Evolutionary conservation across 1,140 invertebrate species (phyloP).

Genomic region (Bombus polaris): DNA sequence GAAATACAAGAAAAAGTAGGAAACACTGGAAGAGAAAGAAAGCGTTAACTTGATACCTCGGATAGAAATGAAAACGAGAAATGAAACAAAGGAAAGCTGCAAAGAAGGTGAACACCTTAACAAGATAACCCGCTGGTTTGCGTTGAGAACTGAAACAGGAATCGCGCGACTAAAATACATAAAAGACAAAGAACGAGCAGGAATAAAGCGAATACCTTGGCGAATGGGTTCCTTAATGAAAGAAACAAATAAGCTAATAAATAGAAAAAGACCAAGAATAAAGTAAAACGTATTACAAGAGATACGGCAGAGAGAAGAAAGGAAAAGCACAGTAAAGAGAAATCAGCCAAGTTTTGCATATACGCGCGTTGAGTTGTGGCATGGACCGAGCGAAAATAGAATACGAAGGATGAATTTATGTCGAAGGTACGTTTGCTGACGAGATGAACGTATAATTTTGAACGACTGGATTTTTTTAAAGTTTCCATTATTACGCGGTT

Average conservation of each 20-base stretch:
- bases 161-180: conserved; percentile 18
- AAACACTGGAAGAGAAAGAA: neutral
- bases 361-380: neutral
- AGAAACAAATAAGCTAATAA: conserved; percentile 16
- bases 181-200: neutral
- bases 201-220: neutral
- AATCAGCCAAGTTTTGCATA: neutral
- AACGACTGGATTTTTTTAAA: conserved; percentile 56
- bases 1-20: neutral
- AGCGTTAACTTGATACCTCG: conserved; percentile 6
- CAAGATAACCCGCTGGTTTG: conserved; percentile 5
- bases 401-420: conserved; percentile 44
- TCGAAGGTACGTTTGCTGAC: conserved; percentile 30
- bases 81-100: neutral
- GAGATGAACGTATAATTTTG: conserved; percentile 54
- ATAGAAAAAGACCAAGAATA: neutral
- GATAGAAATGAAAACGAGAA: neutral
- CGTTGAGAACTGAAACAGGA: neutral
- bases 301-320: neutral
- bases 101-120: neutral
- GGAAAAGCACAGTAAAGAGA: neutral
- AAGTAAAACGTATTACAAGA: neutral
- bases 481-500: conserved; percentile 49
- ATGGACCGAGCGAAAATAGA: conserved; percentile 12
- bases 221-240: conserved; percentile 34